Evolutionary conservation across 2,888 invertebrate species (phyloP), one percentile per base, ranked within the genome.

Genomic region (Chloromyia formosa): DNA sequence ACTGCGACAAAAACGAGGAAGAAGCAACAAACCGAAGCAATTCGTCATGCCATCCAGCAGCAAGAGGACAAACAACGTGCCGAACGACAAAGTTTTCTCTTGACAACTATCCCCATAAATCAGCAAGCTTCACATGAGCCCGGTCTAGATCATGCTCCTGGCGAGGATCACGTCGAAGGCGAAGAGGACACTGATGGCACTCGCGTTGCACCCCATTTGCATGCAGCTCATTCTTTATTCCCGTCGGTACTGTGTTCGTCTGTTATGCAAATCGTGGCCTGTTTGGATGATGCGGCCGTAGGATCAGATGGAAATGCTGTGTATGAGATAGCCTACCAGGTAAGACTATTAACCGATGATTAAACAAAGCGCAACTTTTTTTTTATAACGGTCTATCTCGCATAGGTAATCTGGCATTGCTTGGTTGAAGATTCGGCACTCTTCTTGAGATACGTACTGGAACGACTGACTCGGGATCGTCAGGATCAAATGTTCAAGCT

Each of bases 1-100:
- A 98, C 99, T 27, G 98, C 99, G 10, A 98, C 98, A 0, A 97
- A 98, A 84, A 99, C 98, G 0, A 90, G 99, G 20, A 96, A 99
- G 83, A 99, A 99, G 84, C 98, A 99, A 84, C 98, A 99, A 86
- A 98, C 98, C 20, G 99, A 99, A 86, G 91, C 98, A 76, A 96
- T 99, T 75, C 94, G 97, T 81, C 91, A 93, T 85, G 99, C 98
- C 0, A 86, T 99, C 18, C 94, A 97, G 82, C 96, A 96, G 54
- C 95, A 98, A 79, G 97, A 98, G 82, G 98, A 98, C 82, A 95
- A 97, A 82, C 94, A 96, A 83, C 88, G 96, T 7, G 93, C 93
- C n/a, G 97, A 97, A 82, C 87, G 98, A 14, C 97, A 98, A 84
- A 96, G 95, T 80, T 98, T 97, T 84, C 90, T 96, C 56, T 94